Evolutionary conservation across 2,888 invertebrate genomes (phyloP), one percentile per base, ranked within the genome.

Genomic region (Sclerodermus sp.): DNA sequence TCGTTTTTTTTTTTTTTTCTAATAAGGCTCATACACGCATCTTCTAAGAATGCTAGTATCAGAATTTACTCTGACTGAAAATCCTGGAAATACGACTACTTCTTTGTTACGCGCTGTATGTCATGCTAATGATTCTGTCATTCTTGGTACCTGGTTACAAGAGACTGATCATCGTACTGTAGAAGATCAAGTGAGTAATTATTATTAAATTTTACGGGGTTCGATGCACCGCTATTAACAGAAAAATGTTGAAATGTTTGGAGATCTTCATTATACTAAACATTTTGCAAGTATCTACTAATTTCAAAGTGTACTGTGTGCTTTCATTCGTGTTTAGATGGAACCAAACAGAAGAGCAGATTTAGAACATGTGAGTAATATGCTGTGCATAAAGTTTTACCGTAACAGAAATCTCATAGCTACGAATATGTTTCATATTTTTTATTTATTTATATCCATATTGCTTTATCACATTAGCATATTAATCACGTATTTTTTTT

Each of bases 131-230:
- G 93, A 93, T 78, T 92, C 94, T 0, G 91, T 96, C 37, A 88
- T 98, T 47, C 81, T 97, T 31, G 96, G 96, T 10, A 93, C 94
- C 43, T 96, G 96, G 93, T 84, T 96, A 36, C 93, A 95, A 75
- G 96, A 97, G 74, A 96, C 95, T 0, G 96, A 97, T 78, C 96
- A 98, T 78, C 89, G 93, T 55, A 91, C 91, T 41, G 94, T 98
- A 60, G 98, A 98, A 80, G 96, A 97, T 81, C 97, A 97, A 88
- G 96, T 96, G 80, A 66, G 71, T 70, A n/a, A n/a, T n/a, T n/a
- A n/a, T n/a, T n/a, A n/a, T n/a, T n/a, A n/a, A n/a, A 23, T 23
- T 23, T 5, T 23, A 3, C 3, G 8, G 23, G 23, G 23, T 23
- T 23, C 8, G 23, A 23, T 23, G 23, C 8, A 8, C 23, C 8